Conservation (phyloP, 2,797 vertebrate genomes). For the Toxotes lorentzi region DNA sequence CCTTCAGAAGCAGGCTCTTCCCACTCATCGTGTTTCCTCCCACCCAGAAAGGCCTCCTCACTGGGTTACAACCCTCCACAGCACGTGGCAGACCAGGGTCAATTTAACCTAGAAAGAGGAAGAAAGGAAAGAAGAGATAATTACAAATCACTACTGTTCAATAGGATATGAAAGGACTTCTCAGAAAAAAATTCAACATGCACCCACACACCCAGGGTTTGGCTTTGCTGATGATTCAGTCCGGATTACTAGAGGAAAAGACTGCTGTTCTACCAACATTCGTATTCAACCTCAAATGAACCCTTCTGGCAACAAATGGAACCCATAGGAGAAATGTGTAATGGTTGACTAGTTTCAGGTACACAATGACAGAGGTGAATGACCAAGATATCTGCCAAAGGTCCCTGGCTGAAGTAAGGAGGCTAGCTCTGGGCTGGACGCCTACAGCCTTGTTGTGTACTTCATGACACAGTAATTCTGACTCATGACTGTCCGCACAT, state of each 20-base stretch:
- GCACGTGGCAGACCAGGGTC: slow-evolving; percentile 66
- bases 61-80: slow-evolving; percentile 58
- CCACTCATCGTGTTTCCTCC: slow-evolving; percentile 89
- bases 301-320: slow-evolving; percentile 8
- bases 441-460: slow-evolving; percentile 16
- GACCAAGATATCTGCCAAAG: slow-evolving; percentile 55
- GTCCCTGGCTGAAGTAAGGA: slow-evolving; percentile 26
- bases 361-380: slow-evolving; percentile 55
- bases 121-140: background rate
- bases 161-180: slow-evolving; percentile 28
- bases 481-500: background rate
- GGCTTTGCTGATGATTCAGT: background rate
- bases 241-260: background rate
- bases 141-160: background rate
- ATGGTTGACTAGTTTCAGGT: slow-evolving; percentile 61
- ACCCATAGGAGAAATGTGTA: slow-evolving; percentile 26
- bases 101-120: slow-evolving; percentile 65
- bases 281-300: slow-evolving; percentile 16
- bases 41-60: slow-evolving; percentile 61
- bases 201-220: background rate
- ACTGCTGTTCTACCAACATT: background rate
- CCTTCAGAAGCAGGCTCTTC: slow-evolving; percentile 96
- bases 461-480: slow-evolving; percentile 20
- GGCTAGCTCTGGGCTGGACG: background rate
- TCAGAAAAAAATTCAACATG: background rate